Evolutionary conservation across 2,797 vertebrate species (phyloP).

Genomic region (Mycteria americana): DNA sequence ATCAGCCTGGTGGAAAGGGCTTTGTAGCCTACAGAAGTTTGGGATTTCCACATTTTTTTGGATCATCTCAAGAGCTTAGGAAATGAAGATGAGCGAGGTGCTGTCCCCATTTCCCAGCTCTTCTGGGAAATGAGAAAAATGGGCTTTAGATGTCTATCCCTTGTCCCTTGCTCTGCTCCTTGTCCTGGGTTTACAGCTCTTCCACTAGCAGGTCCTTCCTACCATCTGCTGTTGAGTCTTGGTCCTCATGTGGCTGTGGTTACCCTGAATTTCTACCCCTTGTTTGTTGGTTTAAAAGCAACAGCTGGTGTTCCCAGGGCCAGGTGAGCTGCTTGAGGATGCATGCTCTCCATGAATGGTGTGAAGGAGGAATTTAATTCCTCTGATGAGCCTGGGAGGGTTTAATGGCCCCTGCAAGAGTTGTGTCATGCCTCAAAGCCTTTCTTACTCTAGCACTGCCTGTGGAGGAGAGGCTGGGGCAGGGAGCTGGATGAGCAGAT

Average conservation of each 20-base stretch:
- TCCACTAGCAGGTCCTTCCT: not conserved
- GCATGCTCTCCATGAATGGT: not conserved
- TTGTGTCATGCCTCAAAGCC: not conserved
- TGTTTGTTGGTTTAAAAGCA: not conserved
- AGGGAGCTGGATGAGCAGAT: not conserved
- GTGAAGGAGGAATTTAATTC: not conserved
- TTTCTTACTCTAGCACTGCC: not conserved
- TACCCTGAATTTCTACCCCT: not conserved
- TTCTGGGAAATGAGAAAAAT: not conserved
- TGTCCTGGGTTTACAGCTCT: not conserved
- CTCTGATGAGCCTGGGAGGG: not conserved
- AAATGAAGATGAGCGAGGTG: not conserved
- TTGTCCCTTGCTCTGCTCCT: not conserved
- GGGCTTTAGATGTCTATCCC: not conserved
- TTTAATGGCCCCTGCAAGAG: not conserved
- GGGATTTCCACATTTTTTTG: not conserved
- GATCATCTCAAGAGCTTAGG: not conserved
- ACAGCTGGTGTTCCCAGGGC: not conserved
- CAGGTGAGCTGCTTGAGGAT: not conserved
- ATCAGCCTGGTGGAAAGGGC: not conserved
- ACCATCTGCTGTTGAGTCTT: not conserved
- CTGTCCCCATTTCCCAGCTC: not conserved
- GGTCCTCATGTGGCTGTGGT: not conserved
- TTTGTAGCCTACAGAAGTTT: not conserved
- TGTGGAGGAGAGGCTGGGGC: not conserved